Base-by-base conservation (phyloP, 2,113 vertebrate genomes). In the Eudyptes chrysolophus region DNA sequence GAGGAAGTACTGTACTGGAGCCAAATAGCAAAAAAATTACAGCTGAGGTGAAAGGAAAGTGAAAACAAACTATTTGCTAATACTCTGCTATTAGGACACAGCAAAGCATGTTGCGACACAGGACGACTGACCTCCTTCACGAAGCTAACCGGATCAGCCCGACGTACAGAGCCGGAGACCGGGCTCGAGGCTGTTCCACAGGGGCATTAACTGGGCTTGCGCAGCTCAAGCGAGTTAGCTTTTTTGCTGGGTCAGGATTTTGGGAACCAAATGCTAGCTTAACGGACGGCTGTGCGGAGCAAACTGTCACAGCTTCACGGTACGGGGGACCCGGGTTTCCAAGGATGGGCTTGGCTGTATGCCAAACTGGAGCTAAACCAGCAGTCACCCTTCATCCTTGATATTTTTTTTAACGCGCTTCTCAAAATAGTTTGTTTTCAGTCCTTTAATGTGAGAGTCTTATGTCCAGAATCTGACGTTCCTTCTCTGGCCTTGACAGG, bases 161-260 rank as follows among this genome's bases (percentile, higher is more conserved):
- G 1, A 34, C 60, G 46, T 0, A 19, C 18, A 7, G 54, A 54
- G 30, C 26, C 9, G n/a, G 20, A 14, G 19, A 16, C 8, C 4
- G 2, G 13, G 34, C 66, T 52, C 11, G 7, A 29, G 58, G 15
- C 51, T 7, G 38, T 21, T 44, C 40, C 29, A 8, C 11, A 4
- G 13, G 5, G 20, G 4, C 7, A 4, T 26, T 7, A 9, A 10
- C 34, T 1, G 34, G 46, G 24, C 54, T 55, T 3, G 14, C 3
- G 38, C 2, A 1, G 69, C 61, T 52, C 4, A 0, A 57, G 24
- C 0, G 5, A 42, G 10, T 7, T 4, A 6, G 13, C 1, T 0
- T 26, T 26, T 48, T 62, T 24, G 54, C 40, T 18, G 3, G 36
- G 16, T 34, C 5, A 10, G 22, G 24, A 10, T 14, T 48, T 44